Base-by-base conservation (phyloP, 2,888 invertebrate species). In the Neoitamus cyanurus region DNA sequence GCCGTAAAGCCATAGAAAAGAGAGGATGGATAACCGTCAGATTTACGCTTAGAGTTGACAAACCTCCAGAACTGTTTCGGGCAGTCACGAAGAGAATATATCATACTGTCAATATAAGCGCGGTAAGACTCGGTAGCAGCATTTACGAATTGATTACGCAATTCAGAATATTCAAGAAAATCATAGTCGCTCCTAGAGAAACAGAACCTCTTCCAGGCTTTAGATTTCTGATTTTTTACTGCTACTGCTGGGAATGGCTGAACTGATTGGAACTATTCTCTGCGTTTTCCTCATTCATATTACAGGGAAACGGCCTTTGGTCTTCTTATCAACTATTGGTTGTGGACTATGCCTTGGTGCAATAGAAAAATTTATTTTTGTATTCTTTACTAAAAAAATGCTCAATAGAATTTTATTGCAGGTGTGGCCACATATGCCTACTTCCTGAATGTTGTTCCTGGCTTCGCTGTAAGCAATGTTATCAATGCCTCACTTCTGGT, bases 261-360 rank as follows among this genome's bases (percentile, higher is more conserved):
- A 96, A 90, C 91, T 96, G 80, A 84, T 94, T 0, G 96, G 96
- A 0, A 93, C 95, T 0, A 89, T 94, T 2, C 86, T 93, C 5
- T 95, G 95, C 87, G 95, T 96, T 0, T 84, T 93, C 3, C 90
- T 94, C 5, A 94, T 96, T 0, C 95, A 95, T 87, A 94, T 94
- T 87, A 93, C 94, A 0, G 96, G 96, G 1, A 96, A 96, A 89
- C 92, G 96, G 9, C 93, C 93, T 0, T 90, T 96, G 48, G 93
- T 94, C 0, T 92, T 96, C 80, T 89, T 94, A 30, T 96, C 96
- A 0, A 93, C 95, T 0, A 90, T 92, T 0, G 95, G 94, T n/a
- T 93, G 93, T 0, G 94, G 94, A 0, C 37, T 94, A 1, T 95
- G 95, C 88, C 95, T 95, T 87, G 88, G 94, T 0, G 90, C 91